These are phyloP conservation scores for Solenopsis invicta DNA, from an alignment of 1,140 invertebrate genomes.

Conservation along the genomic window DNA sequence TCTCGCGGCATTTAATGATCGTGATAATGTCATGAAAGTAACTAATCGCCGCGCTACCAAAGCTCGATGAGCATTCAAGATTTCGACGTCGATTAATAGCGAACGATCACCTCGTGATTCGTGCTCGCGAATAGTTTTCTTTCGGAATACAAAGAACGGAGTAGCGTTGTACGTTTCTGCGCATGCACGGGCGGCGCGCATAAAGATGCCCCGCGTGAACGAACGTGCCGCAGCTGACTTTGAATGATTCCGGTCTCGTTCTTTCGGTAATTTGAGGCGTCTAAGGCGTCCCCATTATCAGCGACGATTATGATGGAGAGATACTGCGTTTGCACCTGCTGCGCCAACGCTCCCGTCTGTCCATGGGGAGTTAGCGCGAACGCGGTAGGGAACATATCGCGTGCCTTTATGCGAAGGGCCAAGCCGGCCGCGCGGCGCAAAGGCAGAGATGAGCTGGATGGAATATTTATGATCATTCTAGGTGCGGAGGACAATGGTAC, in stretches of 20 bases:
- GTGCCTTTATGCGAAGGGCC: conserved; percentile 68
- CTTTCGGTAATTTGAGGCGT: conserved; percentile 75
- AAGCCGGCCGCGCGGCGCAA: conserved; percentile 32
- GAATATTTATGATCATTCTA: conserved; percentile 81
- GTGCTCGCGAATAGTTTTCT: conserved; percentile 60
- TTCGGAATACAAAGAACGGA: conserved; percentile 29
- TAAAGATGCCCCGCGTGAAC: conserved; percentile 28
- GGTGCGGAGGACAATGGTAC: conserved; percentile 72
- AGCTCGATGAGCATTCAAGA: conserved; percentile 66
- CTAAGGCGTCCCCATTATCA: conserved; percentile 74
- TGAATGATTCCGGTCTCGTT: conserved; percentile 71
- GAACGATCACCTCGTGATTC: conserved; percentile 59
- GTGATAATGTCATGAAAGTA: conserved; percentile 47
- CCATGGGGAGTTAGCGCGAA: conserved; percentile 62
- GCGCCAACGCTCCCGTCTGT: conserved; percentile 49
- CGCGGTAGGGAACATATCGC: conserved; percentile 67
- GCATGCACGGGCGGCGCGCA: conserved; percentile 28
- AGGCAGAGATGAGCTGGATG: conserved; percentile 74
- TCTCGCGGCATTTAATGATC: conserved; percentile 37
- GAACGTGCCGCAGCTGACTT: conserved; percentile 66
- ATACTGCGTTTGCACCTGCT: conserved; percentile 72
- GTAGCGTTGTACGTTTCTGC: conserved; percentile 59
- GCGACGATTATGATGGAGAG: conserved; percentile 73
- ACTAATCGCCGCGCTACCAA: conserved; percentile 46
- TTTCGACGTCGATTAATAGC: conserved; percentile 74